Conservation (phyloP, 2,888 invertebrate genomes). For the Leptopterna dolabrata region DNA sequence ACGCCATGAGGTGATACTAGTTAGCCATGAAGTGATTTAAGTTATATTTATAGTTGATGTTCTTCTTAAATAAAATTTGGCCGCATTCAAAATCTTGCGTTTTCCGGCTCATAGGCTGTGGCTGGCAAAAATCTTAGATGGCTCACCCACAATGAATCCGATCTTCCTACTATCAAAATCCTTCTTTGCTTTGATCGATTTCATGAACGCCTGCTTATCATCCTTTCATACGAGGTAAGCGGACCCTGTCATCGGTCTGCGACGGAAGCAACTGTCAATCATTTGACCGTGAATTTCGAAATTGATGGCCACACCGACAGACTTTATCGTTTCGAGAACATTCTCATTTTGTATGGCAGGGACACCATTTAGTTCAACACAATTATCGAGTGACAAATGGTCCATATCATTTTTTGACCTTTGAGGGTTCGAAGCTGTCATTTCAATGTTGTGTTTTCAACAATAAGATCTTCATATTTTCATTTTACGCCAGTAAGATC, state of each 20-base stretch:
- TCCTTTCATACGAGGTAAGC: not conserved
- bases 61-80: not conserved
- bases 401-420: not conserved
- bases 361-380: not conserved
- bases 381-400: not conserved
- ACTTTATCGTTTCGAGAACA: not conserved
- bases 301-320: not conserved
- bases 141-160: not conserved
- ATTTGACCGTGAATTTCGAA: not conserved
- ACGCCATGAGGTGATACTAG: too few relatives aligned
- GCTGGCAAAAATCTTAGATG: not conserved
- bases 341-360: not conserved
- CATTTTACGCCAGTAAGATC: not conserved
- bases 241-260: not conserved
- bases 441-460: not conserved
- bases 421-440: not conserved
- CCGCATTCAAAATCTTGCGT: not conserved
- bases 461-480: not conserved
- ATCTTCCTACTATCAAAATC: not conserved
- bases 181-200: too few relatives aligned
- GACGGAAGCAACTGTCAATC: not conserved
- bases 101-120: not conserved
- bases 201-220: not conserved
- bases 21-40: too few relatives aligned
- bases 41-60: not conserved